Evolutionary conservation across 2,113 vertebrate genomes (phyloP), one percentile per base, ranked within the genome.

Genomic region (Rhinoptilus africanus): DNA sequence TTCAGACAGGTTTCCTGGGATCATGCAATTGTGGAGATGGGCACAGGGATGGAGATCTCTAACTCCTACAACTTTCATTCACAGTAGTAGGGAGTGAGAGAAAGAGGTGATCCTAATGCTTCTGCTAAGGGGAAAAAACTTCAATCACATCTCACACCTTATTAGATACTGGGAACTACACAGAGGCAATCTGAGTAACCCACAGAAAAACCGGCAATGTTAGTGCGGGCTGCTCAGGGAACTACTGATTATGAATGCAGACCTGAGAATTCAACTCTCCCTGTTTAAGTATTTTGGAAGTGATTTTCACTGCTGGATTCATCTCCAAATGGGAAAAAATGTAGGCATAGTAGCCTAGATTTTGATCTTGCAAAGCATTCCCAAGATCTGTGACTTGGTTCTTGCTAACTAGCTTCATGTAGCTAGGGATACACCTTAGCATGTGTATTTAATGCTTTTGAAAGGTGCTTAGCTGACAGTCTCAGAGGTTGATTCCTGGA

Each of bases 291-390:
- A 76, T 37, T 92, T 59, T 86, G 51, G 54, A 95, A 95, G 59
- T 50, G 26, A 81, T 96, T 92, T 92, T 91, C 74, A 66, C 81
- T 66, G 32, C 35, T 73, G 66, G 45, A 66, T 85, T 93, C 34
- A 59, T 71, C 63, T 88, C 54, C 53, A 82, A 69, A 73, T 62
- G 88, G 74, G 43, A 54, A 80, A 88, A 78, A 85, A 64, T 9
- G 54, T 34, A 92, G 74, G 69, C 5, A 3, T 18, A 72, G 35
- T 30, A 94, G 77, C 60, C 74, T 60, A 41, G 35, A 78, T 75
- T 94, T 89, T 85, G 87, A 92, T 95, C 50, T 73, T 72, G 66
- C 62, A 85, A 79, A 76, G 57, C 45, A 69, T 91, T 94, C 67
- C 77, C 81, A 66, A 71, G 62, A 57, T 76, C 63, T 89, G 41